Base-by-base conservation (phyloP, 2,888 invertebrate genomes). In the Lysandra bellargus region DNA sequence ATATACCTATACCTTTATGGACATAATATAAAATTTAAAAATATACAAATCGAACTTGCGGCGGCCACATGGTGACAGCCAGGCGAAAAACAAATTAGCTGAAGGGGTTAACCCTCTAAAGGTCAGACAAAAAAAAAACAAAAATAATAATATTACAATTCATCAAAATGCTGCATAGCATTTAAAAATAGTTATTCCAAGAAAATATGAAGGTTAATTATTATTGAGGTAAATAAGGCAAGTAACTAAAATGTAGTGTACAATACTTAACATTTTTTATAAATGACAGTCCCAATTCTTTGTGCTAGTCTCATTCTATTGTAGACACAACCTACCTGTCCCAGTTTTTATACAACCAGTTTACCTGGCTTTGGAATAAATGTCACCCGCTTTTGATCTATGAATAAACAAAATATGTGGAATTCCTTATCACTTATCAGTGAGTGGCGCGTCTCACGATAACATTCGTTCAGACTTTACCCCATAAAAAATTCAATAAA, bases 351-450 rank as follows among this genome's bases (percentile, higher is more conserved):
- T 69, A 69, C 17, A 17, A 69, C 69, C 69, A 69, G 33, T 69
- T 69, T 69, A 69, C 69, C 69, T 69, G 69, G 33, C 69, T 69
- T 14, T 33, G 12, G 14, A 69, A 69, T 33, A 69, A 69, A 69
- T 69, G 69, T 69, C 69, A 69, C 14, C 69, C 33, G 69, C 33
- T 17, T 69, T 37, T 69, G 33, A 69, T 69, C 69, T 37, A 53
- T 33, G 17, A 17, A 33, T 33, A 17, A 76, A 57, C 17, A 76
- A 57, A 76, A 17, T 53, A 57, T 53, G 76, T 76, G 76, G 53
- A 53, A 76, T 76, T 75, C 49, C 30, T 76, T 76, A 76, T 76
- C 76, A 57, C 14, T 76, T 76, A 76, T 76, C 76, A 57, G 53
- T 17, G 30, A 57, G 49, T 53, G 49, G 12, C 44, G 23, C 44